Conservation (phyloP, 1,140 invertebrate species). For the Periplaneta americana region DNA sequence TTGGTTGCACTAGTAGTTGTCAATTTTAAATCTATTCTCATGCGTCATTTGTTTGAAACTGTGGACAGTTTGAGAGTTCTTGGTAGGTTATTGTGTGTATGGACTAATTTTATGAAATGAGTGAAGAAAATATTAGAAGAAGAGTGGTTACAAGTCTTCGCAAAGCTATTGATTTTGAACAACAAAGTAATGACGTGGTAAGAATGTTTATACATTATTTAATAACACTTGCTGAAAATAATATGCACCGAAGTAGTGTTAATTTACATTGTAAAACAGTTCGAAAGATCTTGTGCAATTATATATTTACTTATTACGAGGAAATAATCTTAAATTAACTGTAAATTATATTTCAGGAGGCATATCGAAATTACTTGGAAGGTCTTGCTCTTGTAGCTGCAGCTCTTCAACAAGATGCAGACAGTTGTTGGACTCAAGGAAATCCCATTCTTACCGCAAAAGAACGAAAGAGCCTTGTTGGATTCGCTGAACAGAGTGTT, state of each 20-base stretch:
- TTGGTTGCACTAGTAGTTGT: too few species aligned
- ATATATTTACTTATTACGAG: background rate
- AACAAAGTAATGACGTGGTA: conserved; percentile 1
- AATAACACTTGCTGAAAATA: background rate
- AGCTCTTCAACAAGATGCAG: conserved; percentile 16
- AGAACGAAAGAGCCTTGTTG: conserved; percentile 20
- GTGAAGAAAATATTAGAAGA: conserved; percentile 3
- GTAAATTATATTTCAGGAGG: conserved; percentile 18
- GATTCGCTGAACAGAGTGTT: conserved; percentile 22
- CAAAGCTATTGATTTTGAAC: conserved; percentile 5
- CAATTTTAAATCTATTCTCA: too few species aligned
- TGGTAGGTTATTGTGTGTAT: background rate
- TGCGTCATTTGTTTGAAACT: too few species aligned
- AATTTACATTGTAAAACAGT: background rate
- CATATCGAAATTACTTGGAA: conserved; percentile 20
- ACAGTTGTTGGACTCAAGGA: background rate
- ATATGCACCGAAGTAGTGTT: background rate
- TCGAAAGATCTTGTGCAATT: background rate
- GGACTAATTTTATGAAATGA: background rate
- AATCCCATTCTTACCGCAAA: conserved; percentile 6
- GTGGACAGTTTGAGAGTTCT: too few species aligned
- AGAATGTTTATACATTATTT: background rate
- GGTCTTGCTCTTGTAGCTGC: conserved; percentile 18
- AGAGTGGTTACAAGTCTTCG: background rate
- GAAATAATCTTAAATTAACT: background rate